These are phyloP conservation scores for Venustaconcha ellipsiformis DNA, from an alignment of 1,140 invertebrate genomes.

Conservation along the genomic window DNA sequence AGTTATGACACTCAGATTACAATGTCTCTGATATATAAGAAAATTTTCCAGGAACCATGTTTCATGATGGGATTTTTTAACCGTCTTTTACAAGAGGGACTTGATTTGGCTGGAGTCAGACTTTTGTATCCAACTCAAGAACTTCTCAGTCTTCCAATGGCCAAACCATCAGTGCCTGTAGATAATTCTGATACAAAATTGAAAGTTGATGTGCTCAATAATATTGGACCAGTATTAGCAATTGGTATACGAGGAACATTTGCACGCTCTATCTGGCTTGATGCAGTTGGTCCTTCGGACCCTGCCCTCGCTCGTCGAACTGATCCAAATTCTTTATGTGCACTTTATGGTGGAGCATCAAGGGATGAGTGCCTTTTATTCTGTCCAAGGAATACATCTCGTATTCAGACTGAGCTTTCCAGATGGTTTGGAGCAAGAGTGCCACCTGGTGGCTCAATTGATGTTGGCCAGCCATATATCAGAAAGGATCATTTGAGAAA, in stretches of 20 bases:
- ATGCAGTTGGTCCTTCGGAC: constrained; percentile 63
- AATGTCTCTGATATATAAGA: constrained; percentile 62
- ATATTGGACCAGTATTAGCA: constrained; percentile 59
- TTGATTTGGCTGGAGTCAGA: constrained; percentile 53
- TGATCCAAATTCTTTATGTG: constrained; percentile 65
- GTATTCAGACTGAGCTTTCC: constrained; percentile 53
- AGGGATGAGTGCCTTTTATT: constrained; percentile 58
- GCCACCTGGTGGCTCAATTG: constrained; percentile 51
- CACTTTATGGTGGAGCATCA: constrained; percentile 58
- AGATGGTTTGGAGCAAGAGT: constrained; percentile 64
- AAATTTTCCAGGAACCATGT: constrained; percentile 53
- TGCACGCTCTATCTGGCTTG: constrained; percentile 59
- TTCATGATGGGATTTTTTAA: constrained; percentile 61
- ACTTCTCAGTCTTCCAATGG: constrained; percentile 36
- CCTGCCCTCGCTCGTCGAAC: constrained; percentile 56
- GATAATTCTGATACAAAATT: constrained; percentile 25
- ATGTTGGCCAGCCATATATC: constrained; percentile 58
- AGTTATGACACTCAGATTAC: constrained; percentile 61
- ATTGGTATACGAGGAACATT: constrained; percentile 60
- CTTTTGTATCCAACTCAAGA: constrained; percentile 51
- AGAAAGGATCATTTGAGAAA: constrained; percentile 40
- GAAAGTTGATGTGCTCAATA: constrained; percentile 47
- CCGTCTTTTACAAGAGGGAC: constrained; percentile 54
- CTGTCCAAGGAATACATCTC: constrained; percentile 52
- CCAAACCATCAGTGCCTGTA: constrained; percentile 21